Base-by-base conservation (phyloP, 2,888 invertebrate genomes). In the Eubasilissa splendida region DNA sequence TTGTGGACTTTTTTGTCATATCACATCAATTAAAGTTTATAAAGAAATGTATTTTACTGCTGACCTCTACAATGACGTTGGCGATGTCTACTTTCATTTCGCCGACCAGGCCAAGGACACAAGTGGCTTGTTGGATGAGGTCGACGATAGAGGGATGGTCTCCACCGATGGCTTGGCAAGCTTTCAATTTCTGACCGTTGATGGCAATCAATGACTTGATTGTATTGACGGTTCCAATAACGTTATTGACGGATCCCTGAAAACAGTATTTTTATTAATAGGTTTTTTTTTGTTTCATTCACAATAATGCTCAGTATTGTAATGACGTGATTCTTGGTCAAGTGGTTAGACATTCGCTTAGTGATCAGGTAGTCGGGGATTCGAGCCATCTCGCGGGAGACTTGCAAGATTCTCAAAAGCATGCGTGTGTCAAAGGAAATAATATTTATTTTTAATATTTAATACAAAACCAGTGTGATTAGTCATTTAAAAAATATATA, bases 121-220 rank as follows among this genome's bases (percentile, higher is more conserved):
- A 81, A 42, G 33, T 33, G 42, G 78, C 79, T 42, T 73, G 65
- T 33, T 68, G 65, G 31, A 81, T 52, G 53, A 70, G 70, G 31
- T 78, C 76, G 52, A 77, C 68, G 59, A 71, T 53, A 58, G 77
- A 68, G 11, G 80, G 80, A 50, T 80, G 77, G 10, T 60, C 77
- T 33, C 75, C 81, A 60, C 81, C 81, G 68, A 75, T 74, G 50
- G 77, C 77, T 9, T 66, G 73, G 54, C 81, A 81, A 10, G 1
- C 60, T 11, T 75, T 66, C 50, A 81, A 60, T 60, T 75, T 66
- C 42, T 50, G 59, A 11, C 42, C 31, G 54, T 73, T 65, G 56
- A n/a, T 22, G 22, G 11, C 56, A 54, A 81, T 59, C 33, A 77
- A 7, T 8, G 52, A 42, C 11, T 71, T 22, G 33, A 81, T 53